Evolutionary conservation across 2,797 vertebrate genomes (phyloP), one percentile per base, ranked within the genome.

Genomic region (Pangasius mekongensis): DNA sequence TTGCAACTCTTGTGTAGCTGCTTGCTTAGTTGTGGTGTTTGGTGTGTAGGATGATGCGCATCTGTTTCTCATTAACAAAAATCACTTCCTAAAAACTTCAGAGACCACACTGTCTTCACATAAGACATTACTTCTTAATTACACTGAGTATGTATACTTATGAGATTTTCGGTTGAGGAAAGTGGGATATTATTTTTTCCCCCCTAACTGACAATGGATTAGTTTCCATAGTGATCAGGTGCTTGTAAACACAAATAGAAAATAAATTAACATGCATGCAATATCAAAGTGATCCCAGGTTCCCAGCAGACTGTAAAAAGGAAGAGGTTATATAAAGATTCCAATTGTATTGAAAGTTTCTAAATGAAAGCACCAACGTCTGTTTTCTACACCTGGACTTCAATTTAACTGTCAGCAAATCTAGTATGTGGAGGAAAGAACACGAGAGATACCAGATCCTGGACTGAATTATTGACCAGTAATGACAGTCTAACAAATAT

Each of bases 1-100:
- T 78, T 56, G 36, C 69, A 22, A 47, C 30, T 54, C 60, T 67
- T 83, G 56, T 78, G 33, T 83, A 77, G 47, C 60, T 20, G 69
- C 43, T 84, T 30, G 36, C 60, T 78, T 58, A 64, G 60, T 30
- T 56, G 62, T 86, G 49, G 54, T 71, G 66, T 16, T 64, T 87
- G 64, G 24, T 87, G 67, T 69, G 52, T 56, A 43, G 60, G 84
- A 66, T 20, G n/a, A 67, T 74, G 60, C 60, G 78, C 24, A 10
- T 56, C 49, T 54, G 47, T 69, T 84, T 36, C 83, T 69, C 20
- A 27, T 87, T 85, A 58, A 60, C 67, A 47, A 6, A 4, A 49
- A 60, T 60, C 11, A 64, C 49, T 27, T 81, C 36, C 69, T 43
- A 67, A 52, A 54, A 78, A 54, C 27, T 64, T 64, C 24, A 83